phyloP scores from a whole-genome alignment of 2,797 vertebrate genomes.

The Thalassophryne amazonica region DNA sequence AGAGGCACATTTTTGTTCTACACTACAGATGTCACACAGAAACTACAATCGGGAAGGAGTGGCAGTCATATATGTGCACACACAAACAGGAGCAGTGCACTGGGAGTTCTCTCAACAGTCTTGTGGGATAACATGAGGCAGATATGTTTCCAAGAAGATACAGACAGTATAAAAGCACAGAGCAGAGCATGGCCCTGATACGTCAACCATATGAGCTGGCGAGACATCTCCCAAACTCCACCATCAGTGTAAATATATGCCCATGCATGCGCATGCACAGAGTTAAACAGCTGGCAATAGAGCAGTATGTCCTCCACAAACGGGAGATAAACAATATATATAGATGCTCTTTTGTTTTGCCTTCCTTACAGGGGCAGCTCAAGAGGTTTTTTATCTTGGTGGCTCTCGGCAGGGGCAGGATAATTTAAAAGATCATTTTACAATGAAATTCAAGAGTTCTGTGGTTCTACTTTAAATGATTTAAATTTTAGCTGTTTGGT shows the following conservation, averaged over 20 bases:
- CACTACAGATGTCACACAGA: slow-evolving; percentile 6
- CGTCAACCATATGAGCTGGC: slow-evolving; percentile 18
- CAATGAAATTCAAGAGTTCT: too few species aligned
- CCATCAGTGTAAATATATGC: slow-evolving; percentile 23
- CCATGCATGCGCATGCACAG: slow-evolving; percentile 3
- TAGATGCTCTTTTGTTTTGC: too few species aligned
- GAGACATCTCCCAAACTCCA: slow-evolving; percentile 28
- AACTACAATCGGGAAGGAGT: background rate
- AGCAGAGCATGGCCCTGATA: slow-evolving; percentile 24
- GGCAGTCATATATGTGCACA: background rate
- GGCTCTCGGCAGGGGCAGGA: too few species aligned
- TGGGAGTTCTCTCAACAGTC: slow-evolving; percentile 45
- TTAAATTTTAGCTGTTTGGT: too few species aligned
- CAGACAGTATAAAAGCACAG: slow-evolving; percentile 33
- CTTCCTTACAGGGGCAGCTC: too few species aligned
- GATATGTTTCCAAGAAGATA: slow-evolving; percentile 50
- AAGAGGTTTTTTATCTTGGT: too few species aligned
- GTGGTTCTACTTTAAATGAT: too few species aligned
- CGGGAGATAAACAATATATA: background rate
- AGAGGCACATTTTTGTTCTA: background rate
- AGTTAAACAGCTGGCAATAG: background rate
- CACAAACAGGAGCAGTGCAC: slow-evolving; percentile 21
- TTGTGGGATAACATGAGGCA: slow-evolving; percentile 37
- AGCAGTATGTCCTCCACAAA: background rate
- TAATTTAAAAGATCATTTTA: too few species aligned